Conservation (phyloP, 1,140 invertebrate species). For the Laupala kohalensis region DNA sequence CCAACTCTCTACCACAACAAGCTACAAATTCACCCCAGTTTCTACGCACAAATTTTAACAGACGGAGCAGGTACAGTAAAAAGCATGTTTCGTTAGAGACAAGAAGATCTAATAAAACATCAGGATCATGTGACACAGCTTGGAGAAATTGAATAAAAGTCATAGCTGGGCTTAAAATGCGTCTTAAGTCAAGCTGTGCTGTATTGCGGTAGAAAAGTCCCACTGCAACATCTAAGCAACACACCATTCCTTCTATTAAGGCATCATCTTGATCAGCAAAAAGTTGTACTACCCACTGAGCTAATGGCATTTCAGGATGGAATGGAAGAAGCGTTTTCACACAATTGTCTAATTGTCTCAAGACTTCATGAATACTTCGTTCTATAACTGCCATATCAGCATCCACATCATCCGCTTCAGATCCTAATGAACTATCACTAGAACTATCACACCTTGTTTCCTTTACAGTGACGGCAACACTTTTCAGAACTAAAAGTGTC, state of each 20-base stretch:
- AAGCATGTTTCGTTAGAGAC: constrained; percentile 87
- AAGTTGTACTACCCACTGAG: constrained; percentile 74
- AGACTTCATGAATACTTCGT: constrained; percentile 66
- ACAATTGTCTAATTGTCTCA: constrained; percentile 66
- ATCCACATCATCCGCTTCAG: constrained; percentile 69
- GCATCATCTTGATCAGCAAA: constrained; percentile 86
- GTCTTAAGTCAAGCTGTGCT: constrained; percentile 50
- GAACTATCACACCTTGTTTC: constrained; percentile 75
- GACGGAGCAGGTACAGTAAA: constrained; percentile 68
- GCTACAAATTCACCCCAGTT: constrained; percentile 72
- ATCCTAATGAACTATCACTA: constrained; percentile 53
- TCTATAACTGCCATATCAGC: constrained; percentile 80
- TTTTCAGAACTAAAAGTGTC: constrained; percentile 70
- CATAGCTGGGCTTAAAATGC: constrained; percentile 65
- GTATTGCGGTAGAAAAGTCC: constrained; percentile 64
- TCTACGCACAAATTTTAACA: constrained; percentile 70
- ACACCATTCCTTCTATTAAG: constrained; percentile 83
- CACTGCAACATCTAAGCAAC: constrained; percentile 72
- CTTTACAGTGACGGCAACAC: constrained; percentile 78
- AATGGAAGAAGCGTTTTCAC: constrained; percentile 69
- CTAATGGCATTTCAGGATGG: constrained; percentile 73
- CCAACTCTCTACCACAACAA: constrained; percentile 60
- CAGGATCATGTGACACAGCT: constrained; percentile 67
- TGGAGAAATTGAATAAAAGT: constrained; percentile 75
- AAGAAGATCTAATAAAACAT: constrained; percentile 71